These are phyloP conservation scores for Pseudomyrmex dendroicus DNA, from an alignment of 1,140 invertebrate genomes.

Conservation along the genomic window DNA sequence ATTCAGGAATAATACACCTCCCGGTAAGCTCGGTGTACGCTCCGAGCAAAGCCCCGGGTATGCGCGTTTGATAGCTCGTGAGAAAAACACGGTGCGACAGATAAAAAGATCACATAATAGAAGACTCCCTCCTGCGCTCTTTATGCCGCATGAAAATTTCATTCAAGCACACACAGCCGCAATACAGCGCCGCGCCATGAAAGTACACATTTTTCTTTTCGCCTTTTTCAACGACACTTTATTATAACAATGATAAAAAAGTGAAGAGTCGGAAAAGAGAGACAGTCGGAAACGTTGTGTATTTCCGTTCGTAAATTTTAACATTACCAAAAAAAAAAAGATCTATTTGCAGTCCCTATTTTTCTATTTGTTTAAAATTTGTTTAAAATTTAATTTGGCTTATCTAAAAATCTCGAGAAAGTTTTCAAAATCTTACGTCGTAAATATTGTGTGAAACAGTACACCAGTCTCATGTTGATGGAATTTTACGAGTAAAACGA, in stretches of 20 bases:
- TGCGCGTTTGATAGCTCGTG: constrained; percentile 46
- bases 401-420: background rate
- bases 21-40: constrained; percentile 25
- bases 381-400: background rate
- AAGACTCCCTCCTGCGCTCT: constrained; percentile 35
- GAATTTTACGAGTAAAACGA: background rate
- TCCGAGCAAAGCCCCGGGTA: constrained; percentile 15
- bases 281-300: background rate
- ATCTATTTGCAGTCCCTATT: background rate
- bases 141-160: constrained; percentile 61
- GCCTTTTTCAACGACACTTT: constrained; percentile 32
- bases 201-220: constrained; percentile 23
- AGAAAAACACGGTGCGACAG: constrained; percentile 50
- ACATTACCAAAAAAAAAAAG: background rate
- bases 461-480: no score
- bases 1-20: constrained; percentile 44
- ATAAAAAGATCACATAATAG: constrained; percentile 61
- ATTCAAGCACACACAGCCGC: constrained; percentile 47
- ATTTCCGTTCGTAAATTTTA: constrained; percentile 14
- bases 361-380: background rate
- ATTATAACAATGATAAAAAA: constrained; percentile 47
- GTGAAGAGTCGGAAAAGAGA: background rate
- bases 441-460: background rate
- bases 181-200: constrained; percentile 32
- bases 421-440: background rate